Evolutionary conservation across 2,888 invertebrate species (phyloP), one percentile per base, ranked within the genome.

Genomic region (Laothoe populi): DNA sequence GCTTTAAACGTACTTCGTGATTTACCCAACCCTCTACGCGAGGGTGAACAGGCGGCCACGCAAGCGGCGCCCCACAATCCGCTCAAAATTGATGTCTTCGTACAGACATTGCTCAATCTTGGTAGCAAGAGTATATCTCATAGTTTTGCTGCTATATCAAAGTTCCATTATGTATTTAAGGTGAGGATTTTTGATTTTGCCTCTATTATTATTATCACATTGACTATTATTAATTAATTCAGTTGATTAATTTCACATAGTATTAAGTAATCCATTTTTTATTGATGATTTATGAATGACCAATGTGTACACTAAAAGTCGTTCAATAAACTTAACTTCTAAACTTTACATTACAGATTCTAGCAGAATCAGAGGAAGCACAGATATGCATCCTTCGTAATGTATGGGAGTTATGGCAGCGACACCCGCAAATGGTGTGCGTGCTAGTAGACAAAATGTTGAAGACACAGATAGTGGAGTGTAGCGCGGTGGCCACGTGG

Each of bases 91-190:
- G 99, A 99, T 81, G 98, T 99, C 0, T 99, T 99, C 82, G 97
- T 98, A n/a, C 98, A 99, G 81, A 98, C 98, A 0, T 86, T 99
- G 59, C 94, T 99, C 4, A 97, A 98, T 84, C 93, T 99, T 63
- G 99, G 99, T 40, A 97, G 97, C 59, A 99, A 99, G 89, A 99
- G 99, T 73, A 98, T 99, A 84, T 99, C 99, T 64, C 99, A 99
- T 83, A 98, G 98, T 74, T 99, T 99, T 87, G 98, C 99, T 5
- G 99, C 99, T n/a, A 97, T 99, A 69, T 98, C 98, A 46, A 99
- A 99, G 94, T 99, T 97, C 79, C 97, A 97, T 87, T 95, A 96
- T 82, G 98, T 98, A 2, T 97, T 98, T 78, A 97, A 97, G 94
- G 97, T 97, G 74, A 78, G 82, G 7, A 16, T 11, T 8, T 31